Conservation (phyloP, 2,113 vertebrate species). For the Neodontobutis hainanensis region DNA sequence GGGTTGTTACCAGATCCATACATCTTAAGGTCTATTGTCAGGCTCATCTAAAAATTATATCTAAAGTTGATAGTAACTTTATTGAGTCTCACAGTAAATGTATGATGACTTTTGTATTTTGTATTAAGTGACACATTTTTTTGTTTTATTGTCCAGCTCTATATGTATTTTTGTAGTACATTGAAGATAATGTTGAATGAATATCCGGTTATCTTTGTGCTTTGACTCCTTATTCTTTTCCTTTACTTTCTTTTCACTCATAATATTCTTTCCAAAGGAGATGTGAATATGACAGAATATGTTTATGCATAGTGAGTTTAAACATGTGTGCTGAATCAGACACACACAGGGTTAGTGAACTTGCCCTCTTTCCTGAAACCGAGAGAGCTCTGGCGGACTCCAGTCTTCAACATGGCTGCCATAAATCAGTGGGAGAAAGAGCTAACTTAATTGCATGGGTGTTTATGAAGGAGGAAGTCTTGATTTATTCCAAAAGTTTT, state of each 20-base stretch:
- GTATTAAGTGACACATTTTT: too few relatives aligned
- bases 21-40: too few relatives aligned
- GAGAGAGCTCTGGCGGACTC: slow-evolving; percentile 60
- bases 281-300: slow-evolving; percentile 60
- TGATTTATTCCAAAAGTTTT: slow-evolving; percentile 73
- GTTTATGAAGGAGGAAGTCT: slow-evolving; percentile 69
- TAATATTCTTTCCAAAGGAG: slow-evolving; percentile 52
- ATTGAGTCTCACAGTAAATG: too few relatives aligned
- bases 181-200: too few relatives aligned
- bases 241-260: slow-evolving; percentile 40
- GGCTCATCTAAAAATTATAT: too few relatives aligned
- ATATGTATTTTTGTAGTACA: too few relatives aligned
- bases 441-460: slow-evolving; percentile 69
- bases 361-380: slow-evolving; percentile 56
- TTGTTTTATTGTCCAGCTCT: too few relatives aligned
- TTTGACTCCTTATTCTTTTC: slow-evolving; percentile 24
- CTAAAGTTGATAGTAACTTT: too few relatives aligned
- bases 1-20: not conserved
- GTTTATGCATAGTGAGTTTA: slow-evolving; percentile 28
- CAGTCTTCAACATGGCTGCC: slow-evolving; percentile 57
- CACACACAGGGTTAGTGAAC: slow-evolving; percentile 10
- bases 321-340: slow-evolving; percentile 26
- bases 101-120: too few relatives aligned
- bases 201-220: too few relatives aligned
- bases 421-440: slow-evolving; percentile 63